Conservation (phyloP, 2,888 invertebrate species). For the Meghimatium bilineatum region DNA sequence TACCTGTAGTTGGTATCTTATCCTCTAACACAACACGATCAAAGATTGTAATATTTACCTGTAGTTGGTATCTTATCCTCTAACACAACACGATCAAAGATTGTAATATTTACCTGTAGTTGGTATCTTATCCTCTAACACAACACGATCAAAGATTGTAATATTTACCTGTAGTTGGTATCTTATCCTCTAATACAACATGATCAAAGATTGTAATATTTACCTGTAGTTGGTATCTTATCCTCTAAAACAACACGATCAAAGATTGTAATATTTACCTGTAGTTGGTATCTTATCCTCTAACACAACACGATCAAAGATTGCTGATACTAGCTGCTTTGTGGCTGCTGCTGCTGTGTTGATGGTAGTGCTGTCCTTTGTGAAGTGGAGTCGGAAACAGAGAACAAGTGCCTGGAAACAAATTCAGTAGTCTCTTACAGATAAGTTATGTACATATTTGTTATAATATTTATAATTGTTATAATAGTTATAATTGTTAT, state of each 20-base stretch:
- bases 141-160: too few species aligned
- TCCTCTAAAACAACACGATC: slow-evolving; percentile 77
- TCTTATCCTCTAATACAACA: too few species aligned
- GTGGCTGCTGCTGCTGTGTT: slow-evolving; percentile 99
- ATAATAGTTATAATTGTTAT: too few species aligned
- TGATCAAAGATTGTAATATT: neutral
- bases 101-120: too few species aligned
- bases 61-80: slow-evolving; percentile 73
- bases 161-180: too few species aligned
- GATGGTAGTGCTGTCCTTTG: slow-evolving; percentile 94
- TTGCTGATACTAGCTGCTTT: slow-evolving; percentile 91
- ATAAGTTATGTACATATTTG: too few species aligned
- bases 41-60: slow-evolving; percentile 76
- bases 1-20: slow-evolving; percentile 69
- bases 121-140: too few species aligned
- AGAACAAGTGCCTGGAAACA: slow-evolving; percentile 88
- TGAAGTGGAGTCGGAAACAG: slow-evolving; percentile 96
- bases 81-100: slow-evolving; percentile 78
- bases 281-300: slow-evolving; percentile 73
- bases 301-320: slow-evolving; percentile 79
- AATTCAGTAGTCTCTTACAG: neutral
- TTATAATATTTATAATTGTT: too few species aligned
- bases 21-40: slow-evolving; percentile 78
- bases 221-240: slow-evolving; percentile 69
- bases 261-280: slow-evolving; percentile 57